These are phyloP conservation scores for Heterodera carotae DNA, from an alignment of 1,140 invertebrate genomes.

Conservation along the genomic window DNA sequence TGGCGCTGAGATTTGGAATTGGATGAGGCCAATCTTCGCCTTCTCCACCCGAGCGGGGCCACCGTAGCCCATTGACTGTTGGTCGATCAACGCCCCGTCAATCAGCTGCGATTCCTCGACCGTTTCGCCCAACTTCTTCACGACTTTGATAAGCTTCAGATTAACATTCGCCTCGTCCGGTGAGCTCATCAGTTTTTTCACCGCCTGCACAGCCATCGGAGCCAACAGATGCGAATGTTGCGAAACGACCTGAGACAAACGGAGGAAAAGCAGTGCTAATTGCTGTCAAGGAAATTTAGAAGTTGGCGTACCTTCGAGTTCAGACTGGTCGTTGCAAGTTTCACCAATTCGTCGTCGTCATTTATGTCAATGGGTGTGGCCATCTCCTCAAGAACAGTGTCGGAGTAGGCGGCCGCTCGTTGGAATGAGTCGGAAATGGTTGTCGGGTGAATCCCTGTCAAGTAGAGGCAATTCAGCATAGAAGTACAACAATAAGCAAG, in stretches of 20 bases:
- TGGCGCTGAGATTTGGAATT: slow-evolving; percentile 98
- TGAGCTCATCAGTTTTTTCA: slow-evolving; percentile 80
- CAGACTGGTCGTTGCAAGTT: slow-evolving; percentile 92
- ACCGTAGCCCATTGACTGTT: slow-evolving; percentile 81
- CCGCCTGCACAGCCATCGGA: slow-evolving; percentile 94
- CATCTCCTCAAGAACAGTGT: slow-evolving; percentile 83
- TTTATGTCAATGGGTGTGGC: slow-evolving; percentile 81
- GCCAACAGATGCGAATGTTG: slow-evolving; percentile 92
- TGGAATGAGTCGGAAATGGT: slow-evolving; percentile 95
- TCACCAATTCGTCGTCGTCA: slow-evolving; percentile 84
- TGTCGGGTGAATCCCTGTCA: slow-evolving; percentile 86
- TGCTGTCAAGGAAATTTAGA: background rate
- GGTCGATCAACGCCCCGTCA: slow-evolving; percentile 89
- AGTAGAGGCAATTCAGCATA: slow-evolving; percentile 30
- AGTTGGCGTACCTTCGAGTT: slow-evolving; percentile 87
- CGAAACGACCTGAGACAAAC: slow-evolving; percentile 76
- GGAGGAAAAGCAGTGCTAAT: background rate
- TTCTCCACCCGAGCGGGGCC: slow-evolving; percentile 92
- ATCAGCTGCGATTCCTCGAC: slow-evolving; percentile 96
- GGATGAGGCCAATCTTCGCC: slow-evolving; percentile 97
- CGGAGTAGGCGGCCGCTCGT: slow-evolving; percentile 80
- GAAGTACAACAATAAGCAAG: too few relatives aligned
- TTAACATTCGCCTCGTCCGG: slow-evolving; percentile 74
- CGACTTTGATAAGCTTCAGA: slow-evolving; percentile 87
- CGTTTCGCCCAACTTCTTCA: slow-evolving; percentile 85